Percentiles rank a stretch among this genome's conserved stretches.
These are phyloP conservation scores for Cecidostiba fungosa DNA, from an alignment of 2,888 invertebrate species.

Conservation along the genomic window DNA sequence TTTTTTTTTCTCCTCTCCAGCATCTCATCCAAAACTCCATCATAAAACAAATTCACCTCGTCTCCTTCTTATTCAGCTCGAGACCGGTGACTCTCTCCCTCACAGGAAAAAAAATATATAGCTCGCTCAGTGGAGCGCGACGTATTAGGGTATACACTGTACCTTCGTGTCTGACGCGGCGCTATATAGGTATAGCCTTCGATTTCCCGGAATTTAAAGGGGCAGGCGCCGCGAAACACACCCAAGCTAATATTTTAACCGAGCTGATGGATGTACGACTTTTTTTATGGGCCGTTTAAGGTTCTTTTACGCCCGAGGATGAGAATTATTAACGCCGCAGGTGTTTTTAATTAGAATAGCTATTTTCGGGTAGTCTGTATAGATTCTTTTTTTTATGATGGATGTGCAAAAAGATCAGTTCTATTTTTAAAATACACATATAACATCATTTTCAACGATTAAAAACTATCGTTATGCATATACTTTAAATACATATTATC, in stretches of 20 bases:
- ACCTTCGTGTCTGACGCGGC: slow-evolving; percentile 23
- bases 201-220: slow-evolving; percentile 54
- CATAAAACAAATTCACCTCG: too few relatives aligned
- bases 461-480: neutral
- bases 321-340: neutral
- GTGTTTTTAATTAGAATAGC: neutral
- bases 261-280: slow-evolving; percentile 3
- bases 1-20: too few relatives aligned
- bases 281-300: slow-evolving; percentile 3
- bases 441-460: neutral
- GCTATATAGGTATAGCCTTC: slow-evolving; percentile 18
- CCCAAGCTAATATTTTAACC: slow-evolving; percentile 46
- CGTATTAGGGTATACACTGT: neutral
- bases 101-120: slow-evolving; percentile 2
- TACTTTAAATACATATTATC: neutral
- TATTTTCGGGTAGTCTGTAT: neutral
- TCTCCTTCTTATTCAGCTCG: neutral
- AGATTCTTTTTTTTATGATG: neutral
- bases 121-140: neutral
- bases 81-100: neutral
- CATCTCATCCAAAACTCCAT: too few relatives aligned
- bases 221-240: slow-evolving; percentile 19
- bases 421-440: neutral
- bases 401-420: neutral
- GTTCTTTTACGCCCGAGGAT: neutral